These are phyloP conservation scores for Nineta flava DNA, from an alignment of 2,888 invertebrate species.

Conservation along the genomic window DNA sequence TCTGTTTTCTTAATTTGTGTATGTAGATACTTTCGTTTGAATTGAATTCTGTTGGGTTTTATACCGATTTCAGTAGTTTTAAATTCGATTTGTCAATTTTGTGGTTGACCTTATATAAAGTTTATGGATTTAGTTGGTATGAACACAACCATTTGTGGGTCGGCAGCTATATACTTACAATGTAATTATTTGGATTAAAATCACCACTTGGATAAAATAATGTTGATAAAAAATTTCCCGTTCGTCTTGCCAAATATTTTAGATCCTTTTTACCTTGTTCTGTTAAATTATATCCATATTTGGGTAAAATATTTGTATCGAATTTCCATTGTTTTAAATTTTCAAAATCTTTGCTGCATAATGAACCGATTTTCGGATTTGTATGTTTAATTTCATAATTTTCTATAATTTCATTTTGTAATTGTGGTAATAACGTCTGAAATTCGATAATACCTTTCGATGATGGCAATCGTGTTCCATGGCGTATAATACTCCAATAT, in stretches of 20 bases:
- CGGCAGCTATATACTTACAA: no score
- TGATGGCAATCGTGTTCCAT: conserved; percentile 53
- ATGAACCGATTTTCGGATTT: conserved; percentile 28
- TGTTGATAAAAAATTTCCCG: background rate
- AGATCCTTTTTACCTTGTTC: background rate
- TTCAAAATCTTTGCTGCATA: conserved; percentile 52
- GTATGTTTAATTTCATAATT: conserved; percentile 39
- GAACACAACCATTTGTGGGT: no score
- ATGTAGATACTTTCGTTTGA: no score
- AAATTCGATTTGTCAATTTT: no score
- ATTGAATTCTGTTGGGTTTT: no score
- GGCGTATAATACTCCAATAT: conserved; percentile 54
- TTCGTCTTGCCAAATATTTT: background rate
- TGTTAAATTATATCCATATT: background rate
- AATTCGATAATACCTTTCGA: conserved; percentile 35
- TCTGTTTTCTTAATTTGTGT: no score
- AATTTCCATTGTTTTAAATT: conserved; percentile 50
- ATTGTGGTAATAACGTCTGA: conserved; percentile 32
- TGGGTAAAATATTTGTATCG: conserved; percentile 22
- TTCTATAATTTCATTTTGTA: conserved; percentile 42
- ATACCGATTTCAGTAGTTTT: no score
- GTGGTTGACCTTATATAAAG: no score
- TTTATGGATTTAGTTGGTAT: no score
- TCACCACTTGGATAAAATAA: no score
- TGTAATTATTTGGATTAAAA: conserved; percentile 27